Evolutionary conservation across 2,797 vertebrate genomes (phyloP).

Genomic region (Phylloscopus collybita): DNA sequence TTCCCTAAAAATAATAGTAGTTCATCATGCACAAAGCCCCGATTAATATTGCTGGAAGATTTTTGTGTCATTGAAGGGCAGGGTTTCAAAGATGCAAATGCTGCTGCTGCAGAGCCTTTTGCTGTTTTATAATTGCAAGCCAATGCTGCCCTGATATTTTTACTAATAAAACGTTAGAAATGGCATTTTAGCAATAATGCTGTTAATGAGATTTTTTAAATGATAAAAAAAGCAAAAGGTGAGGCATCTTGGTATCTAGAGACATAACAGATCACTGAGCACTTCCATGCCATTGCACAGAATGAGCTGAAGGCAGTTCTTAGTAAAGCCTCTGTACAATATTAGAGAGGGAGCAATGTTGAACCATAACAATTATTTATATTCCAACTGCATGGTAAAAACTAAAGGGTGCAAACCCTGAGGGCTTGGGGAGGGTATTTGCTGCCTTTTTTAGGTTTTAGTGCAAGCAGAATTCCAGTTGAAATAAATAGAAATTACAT

Average conservation of each 20-base stretch:
- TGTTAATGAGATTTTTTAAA: not conserved
- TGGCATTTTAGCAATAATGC: not conserved
- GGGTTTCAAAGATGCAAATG: not conserved
- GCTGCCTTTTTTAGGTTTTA: not conserved
- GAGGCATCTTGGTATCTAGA: not conserved
- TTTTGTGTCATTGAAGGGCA: not conserved
- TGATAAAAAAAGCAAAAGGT: not conserved
- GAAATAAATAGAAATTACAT: not conserved
- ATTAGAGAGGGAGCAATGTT: not conserved
- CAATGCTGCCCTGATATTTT: not conserved
- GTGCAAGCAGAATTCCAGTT: not conserved
- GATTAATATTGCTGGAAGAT: not conserved
- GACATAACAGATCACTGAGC: not conserved
- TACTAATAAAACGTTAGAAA: not conserved
- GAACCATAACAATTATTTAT: not conserved
- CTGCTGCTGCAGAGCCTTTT: not conserved
- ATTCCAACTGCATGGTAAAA: not conserved
- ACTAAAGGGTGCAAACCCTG: not conserved
- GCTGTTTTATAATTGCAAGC: not conserved
- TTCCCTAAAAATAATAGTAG: conserved; percentile 35
- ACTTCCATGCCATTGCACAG: not conserved
- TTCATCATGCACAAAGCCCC: not conserved
- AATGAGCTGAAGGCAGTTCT: not conserved
- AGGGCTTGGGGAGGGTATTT: not conserved
- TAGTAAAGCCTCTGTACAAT: not conserved